Evolutionary conservation across 2,113 vertebrate species (phyloP).

Genomic region (Cepphus grylle): DNA sequence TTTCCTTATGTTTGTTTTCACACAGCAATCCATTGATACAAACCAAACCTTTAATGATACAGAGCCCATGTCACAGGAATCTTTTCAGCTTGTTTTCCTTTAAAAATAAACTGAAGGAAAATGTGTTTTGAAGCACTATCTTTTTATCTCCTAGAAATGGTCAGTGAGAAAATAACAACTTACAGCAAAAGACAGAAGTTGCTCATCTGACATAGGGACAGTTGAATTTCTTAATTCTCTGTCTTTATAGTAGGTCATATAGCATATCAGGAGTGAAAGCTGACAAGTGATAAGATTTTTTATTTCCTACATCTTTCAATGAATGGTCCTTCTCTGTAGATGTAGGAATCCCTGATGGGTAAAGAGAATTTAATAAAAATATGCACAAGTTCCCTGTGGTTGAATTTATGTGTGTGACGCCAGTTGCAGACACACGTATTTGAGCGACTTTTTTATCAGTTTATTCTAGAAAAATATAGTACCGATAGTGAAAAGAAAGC

Average conservation of each 20-base stretch:
- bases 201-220: neutral
- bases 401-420: neutral
- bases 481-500: neutral
- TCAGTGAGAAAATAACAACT: neutral
- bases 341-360: neutral
- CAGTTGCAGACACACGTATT: neutral
- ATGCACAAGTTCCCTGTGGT: neutral
- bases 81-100: neutral
- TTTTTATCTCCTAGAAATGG: neutral
- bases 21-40: neutral
- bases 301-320: neutral
- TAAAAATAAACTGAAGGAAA: neutral
- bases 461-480: neutral
- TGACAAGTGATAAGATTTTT: neutral
- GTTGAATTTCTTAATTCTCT: neutral
- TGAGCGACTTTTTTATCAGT: neutral
- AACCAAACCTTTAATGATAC: neutral
- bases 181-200: neutral
- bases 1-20: neutral
- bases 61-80: neutral
- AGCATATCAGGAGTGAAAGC: neutral
- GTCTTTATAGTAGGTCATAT: neutral
- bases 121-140: neutral
- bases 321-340: neutral
- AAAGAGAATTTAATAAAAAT: neutral